Conservation (phyloP, 2,797 vertebrate species). For the Megaceryle alcyon region DNA sequence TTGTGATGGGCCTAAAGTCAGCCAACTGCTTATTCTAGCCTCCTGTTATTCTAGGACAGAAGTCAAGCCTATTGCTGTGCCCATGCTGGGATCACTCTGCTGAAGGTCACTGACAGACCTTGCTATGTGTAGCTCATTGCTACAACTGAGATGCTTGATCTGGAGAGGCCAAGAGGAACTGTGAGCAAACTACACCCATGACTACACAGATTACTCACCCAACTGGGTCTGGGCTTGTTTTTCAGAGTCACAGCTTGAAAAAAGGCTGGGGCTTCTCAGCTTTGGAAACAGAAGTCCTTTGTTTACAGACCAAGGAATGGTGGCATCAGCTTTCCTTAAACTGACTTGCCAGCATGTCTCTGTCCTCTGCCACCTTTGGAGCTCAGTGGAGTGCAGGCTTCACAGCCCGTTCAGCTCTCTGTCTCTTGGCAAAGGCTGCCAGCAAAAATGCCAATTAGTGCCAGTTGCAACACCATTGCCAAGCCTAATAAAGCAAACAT, state of each 20-base stretch:
- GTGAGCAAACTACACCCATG: background rate
- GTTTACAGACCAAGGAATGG: background rate
- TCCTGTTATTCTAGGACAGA: background rate
- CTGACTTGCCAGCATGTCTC: background rate
- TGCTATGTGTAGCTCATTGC: accelerated
- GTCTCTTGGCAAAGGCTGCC: background rate
- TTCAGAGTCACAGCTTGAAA: background rate
- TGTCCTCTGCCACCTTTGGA: background rate
- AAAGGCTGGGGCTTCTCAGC: background rate
- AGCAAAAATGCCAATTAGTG: background rate
- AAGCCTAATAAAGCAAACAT: background rate
- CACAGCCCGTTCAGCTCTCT: background rate
- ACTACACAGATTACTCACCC: background rate
- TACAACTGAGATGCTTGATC: background rate
- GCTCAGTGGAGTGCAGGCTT: background rate
- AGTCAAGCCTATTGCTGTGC: background rate
- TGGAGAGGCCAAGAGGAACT: background rate
- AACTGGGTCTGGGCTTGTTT: background rate
- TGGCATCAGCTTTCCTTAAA: background rate
- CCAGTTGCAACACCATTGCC: background rate
- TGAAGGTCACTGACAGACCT: background rate
- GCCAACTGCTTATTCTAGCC: background rate
- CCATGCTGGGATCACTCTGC: background rate
- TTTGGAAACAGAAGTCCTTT: slow-evolving; percentile 25
- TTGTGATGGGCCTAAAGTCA: background rate